A percentile compares a stretch with the other conserved stretches of the same genome.
Conservation (phyloP, 2,113 vertebrate species). For the Helogale parvula region DNA sequence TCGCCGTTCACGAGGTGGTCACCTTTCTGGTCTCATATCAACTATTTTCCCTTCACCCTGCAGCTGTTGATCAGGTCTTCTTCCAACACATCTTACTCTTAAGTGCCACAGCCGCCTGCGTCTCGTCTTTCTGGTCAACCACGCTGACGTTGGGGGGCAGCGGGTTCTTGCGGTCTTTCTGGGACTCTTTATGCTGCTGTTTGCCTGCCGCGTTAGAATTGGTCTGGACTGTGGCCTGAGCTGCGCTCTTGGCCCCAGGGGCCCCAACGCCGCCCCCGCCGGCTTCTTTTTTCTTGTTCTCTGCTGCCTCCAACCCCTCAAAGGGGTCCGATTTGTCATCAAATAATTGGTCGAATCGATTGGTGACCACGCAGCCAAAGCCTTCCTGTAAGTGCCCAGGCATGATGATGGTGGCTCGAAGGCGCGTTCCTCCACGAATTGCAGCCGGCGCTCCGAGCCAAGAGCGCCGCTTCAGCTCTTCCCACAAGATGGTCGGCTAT, state of each 20-base stretch:
- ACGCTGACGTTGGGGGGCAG: constrained; percentile 76
- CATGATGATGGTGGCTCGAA: constrained; percentile 98
- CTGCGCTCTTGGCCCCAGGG: constrained; percentile 86
- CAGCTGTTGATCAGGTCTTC: constrained; percentile 94
- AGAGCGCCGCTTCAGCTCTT: constrained; percentile 88
- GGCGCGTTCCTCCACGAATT: constrained; percentile 97
- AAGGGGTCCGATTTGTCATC: constrained; percentile 98
- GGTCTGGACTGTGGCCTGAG: constrained; percentile 91
- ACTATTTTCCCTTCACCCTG: constrained; percentile 94
- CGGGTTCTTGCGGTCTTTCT: constrained; percentile 94
- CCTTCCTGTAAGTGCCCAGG: constrained; percentile 99
- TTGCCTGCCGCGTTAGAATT: constrained; percentile 89
- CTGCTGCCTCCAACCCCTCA: constrained; percentile 94
- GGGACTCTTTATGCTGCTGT: constrained; percentile 93
- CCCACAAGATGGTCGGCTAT: constrained; percentile 97
- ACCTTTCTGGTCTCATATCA: constrained; percentile 94
- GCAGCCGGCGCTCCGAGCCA: constrained; percentile 85
- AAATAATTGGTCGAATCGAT: constrained; percentile 98
- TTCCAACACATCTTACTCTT: constrained; percentile 95
- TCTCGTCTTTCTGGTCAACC: constrained; percentile 89
- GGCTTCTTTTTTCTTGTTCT: constrained; percentile 95
- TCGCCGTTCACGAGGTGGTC: constrained; percentile 95
- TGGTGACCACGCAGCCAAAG: constrained; percentile 97
- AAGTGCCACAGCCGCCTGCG: constrained; percentile 88
- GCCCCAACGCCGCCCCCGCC: constrained; percentile 87